Evolutionary conservation across 2,113 vertebrate species (phyloP).

Genomic region (Archilochus colubris): DNA sequence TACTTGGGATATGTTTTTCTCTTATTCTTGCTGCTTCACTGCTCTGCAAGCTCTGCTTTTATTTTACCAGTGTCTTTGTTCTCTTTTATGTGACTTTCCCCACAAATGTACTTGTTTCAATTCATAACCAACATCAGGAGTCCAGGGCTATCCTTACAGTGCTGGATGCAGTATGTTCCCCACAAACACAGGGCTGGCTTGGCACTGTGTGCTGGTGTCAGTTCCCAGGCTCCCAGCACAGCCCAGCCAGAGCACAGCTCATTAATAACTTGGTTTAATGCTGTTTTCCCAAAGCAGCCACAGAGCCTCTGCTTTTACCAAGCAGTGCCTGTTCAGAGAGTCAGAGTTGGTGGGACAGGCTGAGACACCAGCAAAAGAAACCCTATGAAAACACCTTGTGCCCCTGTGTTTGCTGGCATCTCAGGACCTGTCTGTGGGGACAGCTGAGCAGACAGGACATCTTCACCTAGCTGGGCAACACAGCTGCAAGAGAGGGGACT

Average conservation of each 20-base stretch:
- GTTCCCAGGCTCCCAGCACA: not conserved
- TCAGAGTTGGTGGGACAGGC: rapidly evolving
- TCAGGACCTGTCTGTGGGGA: not conserved
- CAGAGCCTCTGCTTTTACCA: not conserved
- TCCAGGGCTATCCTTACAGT: too few relatives aligned
- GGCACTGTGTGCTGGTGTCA: rapidly evolving
- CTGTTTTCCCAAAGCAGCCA: not conserved
- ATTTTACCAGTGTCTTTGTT: too few relatives aligned
- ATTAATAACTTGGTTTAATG: not conserved
- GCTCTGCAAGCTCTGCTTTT: too few relatives aligned
- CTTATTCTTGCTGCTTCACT: too few relatives aligned
- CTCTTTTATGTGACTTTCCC: too few relatives aligned
- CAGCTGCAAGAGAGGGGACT: not conserved
- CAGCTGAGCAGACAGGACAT: not conserved
- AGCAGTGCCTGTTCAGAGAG: rapidly evolving
- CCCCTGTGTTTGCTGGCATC: rapidly evolving
- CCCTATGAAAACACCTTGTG: not conserved
- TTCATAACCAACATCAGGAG: not conserved
- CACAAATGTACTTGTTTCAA: too few relatives aligned
- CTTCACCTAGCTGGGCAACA: not conserved
- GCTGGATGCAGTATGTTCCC: not conserved
- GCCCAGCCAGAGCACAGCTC: not conserved
- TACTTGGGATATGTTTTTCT: too few relatives aligned
- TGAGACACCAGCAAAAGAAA: rapidly evolving
- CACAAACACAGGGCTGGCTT: not conserved